A percentile compares a stretch with the other conserved stretches of the same genome.
Evolutionary conservation across 2,888 invertebrate genomes (phyloP).

Genomic region (Selenia dentaria): DNA sequence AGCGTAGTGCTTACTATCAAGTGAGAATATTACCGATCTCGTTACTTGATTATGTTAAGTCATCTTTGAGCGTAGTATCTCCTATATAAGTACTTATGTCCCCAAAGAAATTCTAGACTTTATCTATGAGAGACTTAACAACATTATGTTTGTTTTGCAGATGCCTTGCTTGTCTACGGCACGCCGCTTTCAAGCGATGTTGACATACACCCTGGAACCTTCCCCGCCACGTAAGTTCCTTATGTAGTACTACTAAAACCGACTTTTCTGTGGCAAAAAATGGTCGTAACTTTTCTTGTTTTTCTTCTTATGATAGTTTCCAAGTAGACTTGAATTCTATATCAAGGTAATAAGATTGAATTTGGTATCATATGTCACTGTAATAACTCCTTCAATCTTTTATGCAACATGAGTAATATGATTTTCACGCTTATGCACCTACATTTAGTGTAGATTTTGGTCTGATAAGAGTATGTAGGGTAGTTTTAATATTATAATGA

Average conservation of each 20-base stretch:
- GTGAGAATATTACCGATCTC: no score
- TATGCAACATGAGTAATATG: background rate
- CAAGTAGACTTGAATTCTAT: conserved; percentile 40
- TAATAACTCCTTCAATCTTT: conserved; percentile 15
- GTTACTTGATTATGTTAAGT: no score
- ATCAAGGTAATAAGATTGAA: conserved; percentile 20
- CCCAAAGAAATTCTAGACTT: conserved; percentile 10
- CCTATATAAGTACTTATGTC: no score
- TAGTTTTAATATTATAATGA: conserved; percentile 65
- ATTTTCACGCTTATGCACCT: conserved; percentile 9
- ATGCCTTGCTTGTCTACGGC: conserved; percentile 59
- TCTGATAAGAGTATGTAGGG: conserved; percentile 13
- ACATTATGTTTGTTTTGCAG: conserved; percentile 62
- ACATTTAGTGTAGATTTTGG: conserved; percentile 30
- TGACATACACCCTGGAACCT: conserved; percentile 38
- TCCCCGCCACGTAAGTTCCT: conserved; percentile 50
- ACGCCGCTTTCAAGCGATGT: conserved; percentile 53
- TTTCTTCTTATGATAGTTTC: no score
- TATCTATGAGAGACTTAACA: conserved; percentile 19
- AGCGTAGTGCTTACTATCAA: no score
- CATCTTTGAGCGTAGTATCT: no score
- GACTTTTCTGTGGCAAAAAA: conserved; percentile 17
- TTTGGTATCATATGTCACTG: conserved; percentile 27
- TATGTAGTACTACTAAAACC: conserved; percentile 17
- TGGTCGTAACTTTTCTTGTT: conserved; percentile 28